phyloP scores from a whole-genome alignment of 1,140 invertebrate species.

The Sycophila sp. region DNA sequence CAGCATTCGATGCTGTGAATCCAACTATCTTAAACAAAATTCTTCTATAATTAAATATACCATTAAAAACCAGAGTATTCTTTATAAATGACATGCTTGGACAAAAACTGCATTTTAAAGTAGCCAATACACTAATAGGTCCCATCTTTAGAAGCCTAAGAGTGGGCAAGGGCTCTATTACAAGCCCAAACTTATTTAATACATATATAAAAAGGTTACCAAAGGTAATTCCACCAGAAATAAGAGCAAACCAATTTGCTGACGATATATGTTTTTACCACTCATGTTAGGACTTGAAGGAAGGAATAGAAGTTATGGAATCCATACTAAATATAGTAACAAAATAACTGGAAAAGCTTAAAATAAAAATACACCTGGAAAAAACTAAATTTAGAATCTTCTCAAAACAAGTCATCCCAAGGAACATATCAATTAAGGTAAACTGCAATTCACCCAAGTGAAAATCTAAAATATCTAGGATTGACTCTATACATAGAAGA shows the following conservation, averaged over 20 bases:
- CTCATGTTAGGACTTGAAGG: neutral
- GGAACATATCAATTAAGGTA: neutral
- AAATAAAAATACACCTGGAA: neutral
- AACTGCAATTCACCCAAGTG: neutral
- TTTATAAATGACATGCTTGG: constrained; percentile 1
- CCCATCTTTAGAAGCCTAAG: constrained; percentile 3
- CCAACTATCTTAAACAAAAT: neutral
- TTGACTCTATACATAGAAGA: constrained; percentile 30
- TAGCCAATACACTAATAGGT: neutral
- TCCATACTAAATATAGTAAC: neutral
- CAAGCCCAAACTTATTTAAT: constrained; percentile 38
- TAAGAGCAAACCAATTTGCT: constrained; percentile 8
- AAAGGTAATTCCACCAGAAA: neutral
- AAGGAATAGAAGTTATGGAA: neutral
- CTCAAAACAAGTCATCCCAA: neutral
- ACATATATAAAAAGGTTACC: constrained; percentile 19
- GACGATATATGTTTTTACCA: constrained; percentile 16
- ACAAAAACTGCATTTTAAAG: constrained; percentile 6
- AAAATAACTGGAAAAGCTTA: neutral
- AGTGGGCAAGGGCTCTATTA: constrained; percentile 29
- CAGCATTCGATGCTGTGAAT: constrained; percentile 32
- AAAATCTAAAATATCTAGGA: constrained; percentile 27
- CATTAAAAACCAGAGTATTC: constrained; percentile 5
- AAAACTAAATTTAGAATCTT: neutral
- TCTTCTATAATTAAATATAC: neutral